Evolutionary conservation across 2,113 vertebrate species (phyloP).

Genomic region (Centropus bengalensis): DNA sequence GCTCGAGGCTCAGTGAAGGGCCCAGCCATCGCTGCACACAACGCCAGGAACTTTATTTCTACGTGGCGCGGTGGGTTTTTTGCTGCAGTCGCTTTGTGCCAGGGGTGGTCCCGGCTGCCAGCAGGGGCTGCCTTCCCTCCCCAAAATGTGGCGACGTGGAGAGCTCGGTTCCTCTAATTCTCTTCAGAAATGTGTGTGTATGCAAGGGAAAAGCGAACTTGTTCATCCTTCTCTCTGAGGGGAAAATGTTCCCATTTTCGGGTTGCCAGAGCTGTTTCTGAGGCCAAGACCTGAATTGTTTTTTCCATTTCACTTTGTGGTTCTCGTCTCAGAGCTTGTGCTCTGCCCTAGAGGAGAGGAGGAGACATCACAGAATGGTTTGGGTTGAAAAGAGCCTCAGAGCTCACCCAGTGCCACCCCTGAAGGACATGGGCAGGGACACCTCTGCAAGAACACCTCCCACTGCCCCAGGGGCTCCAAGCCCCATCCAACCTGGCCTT

Average conservation of each 20-base stretch:
- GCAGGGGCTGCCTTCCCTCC: neutral
- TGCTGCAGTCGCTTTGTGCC: constrained; percentile 19
- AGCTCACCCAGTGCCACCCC: too few relatives aligned
- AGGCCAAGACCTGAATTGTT: neutral
- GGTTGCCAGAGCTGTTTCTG: neutral
- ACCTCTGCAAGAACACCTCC: too few relatives aligned
- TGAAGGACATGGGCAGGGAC: too few relatives aligned
- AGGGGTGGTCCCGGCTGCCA: neutral
- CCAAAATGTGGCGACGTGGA: neutral
- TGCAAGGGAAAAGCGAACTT: fast-evolving
- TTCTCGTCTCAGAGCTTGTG: neutral
- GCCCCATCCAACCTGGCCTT: too few relatives aligned
- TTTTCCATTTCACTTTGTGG: neutral
- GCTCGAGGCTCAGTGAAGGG: neutral
- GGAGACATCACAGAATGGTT: neutral
- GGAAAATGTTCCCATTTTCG: neutral
- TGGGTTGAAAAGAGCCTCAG: too few relatives aligned
- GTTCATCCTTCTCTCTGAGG: fast-evolving
- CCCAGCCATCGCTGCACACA: fast-evolving
- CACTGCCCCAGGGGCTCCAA: too few relatives aligned
- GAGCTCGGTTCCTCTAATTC: constrained; percentile 10
- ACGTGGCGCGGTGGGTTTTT: neutral
- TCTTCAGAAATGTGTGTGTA: neutral
- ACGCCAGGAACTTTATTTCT: neutral
- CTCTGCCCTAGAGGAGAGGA: neutral